These are phyloP conservation scores for Drosophila sp. DNA, from an alignment of 1,140 invertebrate genomes.

Conservation along the genomic window DNA sequence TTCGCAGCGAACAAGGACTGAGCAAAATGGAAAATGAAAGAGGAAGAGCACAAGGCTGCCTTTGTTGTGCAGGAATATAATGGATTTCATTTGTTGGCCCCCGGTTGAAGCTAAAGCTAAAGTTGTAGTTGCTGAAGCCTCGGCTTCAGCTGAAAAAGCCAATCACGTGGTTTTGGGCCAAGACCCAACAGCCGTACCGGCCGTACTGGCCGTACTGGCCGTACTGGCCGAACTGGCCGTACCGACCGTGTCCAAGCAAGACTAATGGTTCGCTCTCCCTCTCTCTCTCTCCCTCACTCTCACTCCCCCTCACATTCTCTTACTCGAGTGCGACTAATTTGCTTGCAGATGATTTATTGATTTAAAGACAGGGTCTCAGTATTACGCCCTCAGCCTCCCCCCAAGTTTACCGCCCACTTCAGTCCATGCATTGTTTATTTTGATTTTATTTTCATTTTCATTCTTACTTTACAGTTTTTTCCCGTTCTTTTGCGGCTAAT, in stretches of 20 bases:
- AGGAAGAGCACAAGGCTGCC: conserved; percentile 9
- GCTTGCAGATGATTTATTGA: conserved; percentile 83
- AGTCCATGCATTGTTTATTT: conserved; percentile 39
- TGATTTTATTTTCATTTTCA: conserved; percentile 46
- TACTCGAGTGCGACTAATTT: conserved; percentile 68
- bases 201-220: too few species aligned
- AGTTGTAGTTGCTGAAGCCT: neutral
- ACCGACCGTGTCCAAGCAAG: conserved; percentile 72
- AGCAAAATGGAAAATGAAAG: too few species aligned
- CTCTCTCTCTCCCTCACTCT: neutral
- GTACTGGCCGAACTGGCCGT: conserved; percentile 19
- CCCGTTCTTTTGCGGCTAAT: conserved; percentile 51
- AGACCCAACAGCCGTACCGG: conserved; percentile 25
- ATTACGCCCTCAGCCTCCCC: neutral
- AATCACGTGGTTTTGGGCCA: conserved; percentile 66
- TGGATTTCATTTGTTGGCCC: conserved; percentile 61
- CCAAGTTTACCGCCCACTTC: conserved; percentile 9
- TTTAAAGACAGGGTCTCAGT: conserved; percentile 55
- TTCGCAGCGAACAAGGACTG: neutral
- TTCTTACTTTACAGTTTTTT: conserved; percentile 5
- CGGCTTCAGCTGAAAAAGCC: conserved; percentile 53
- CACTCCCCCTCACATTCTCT: neutral
- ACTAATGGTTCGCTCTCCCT: conserved; percentile 61
- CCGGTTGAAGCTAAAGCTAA: neutral
- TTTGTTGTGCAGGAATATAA: conserved; percentile 77